phyloP scores from a whole-genome alignment of 1,140 invertebrate genomes.

The Rhynchophorus ferrugineus region DNA sequence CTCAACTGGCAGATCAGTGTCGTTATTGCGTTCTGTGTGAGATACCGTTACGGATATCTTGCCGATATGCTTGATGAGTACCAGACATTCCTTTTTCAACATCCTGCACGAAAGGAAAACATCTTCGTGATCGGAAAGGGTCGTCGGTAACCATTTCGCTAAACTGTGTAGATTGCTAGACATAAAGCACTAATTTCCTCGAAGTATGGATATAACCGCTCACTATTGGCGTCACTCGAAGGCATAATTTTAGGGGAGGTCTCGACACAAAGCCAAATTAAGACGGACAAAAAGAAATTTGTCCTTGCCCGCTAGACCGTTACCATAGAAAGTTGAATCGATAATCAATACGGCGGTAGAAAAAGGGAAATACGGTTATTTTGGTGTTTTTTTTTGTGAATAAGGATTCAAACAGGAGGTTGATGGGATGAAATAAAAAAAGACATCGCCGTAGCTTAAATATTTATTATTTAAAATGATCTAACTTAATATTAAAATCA shows the following conservation, averaged over 20 bases:
- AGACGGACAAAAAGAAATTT: background rate
- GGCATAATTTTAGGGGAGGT: background rate
- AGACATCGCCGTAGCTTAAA: background rate
- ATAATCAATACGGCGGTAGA: background rate
- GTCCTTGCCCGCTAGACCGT: background rate
- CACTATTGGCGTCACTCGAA: background rate
- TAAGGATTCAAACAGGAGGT: too few relatives aligned
- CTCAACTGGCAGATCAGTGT: too few relatives aligned
- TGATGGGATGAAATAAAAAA: too few relatives aligned
- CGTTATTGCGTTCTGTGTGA: background rate
- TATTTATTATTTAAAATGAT: conserved; percentile 5
- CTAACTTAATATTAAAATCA: conserved; percentile 1
- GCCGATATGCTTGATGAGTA: conserved; percentile 18
- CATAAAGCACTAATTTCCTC: conserved; percentile 19
- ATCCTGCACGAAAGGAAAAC: conserved; percentile 28
- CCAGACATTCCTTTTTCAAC: conserved; percentile 24
- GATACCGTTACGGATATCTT: background rate
- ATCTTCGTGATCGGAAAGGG: conserved; percentile 26
- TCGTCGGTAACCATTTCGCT: conserved; percentile 35
- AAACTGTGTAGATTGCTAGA: conserved; percentile 33
- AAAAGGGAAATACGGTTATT: too few relatives aligned
- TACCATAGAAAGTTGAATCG: conserved; percentile 2
- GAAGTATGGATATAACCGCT: background rate
- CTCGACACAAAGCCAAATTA: background rate
- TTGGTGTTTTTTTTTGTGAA: too few relatives aligned